These are phyloP conservation scores for Steinernema hermaphroditum DNA, from an alignment of 2,888 invertebrate genomes.

Conservation along the genomic window DNA sequence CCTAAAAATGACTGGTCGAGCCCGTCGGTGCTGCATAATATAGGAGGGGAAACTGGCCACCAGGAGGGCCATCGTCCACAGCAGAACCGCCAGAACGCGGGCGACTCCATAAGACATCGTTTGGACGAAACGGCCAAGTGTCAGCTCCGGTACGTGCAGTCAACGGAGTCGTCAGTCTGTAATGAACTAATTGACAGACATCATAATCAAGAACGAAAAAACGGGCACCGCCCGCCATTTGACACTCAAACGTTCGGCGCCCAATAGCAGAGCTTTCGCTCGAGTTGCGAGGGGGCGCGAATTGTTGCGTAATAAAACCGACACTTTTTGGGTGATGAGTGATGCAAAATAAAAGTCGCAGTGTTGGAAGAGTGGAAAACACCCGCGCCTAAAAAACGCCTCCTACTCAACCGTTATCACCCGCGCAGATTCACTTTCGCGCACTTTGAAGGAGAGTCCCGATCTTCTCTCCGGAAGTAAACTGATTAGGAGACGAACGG, in stretches of 20 bases:
- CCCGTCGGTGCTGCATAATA: not conserved
- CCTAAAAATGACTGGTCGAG: slow-evolving; percentile 7
- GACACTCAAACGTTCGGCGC: not conserved
- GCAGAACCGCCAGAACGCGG: not conserved
- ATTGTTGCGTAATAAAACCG: slow-evolving; percentile 24
- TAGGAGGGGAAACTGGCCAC: slow-evolving; percentile 17
- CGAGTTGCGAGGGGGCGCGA: slow-evolving; percentile 15
- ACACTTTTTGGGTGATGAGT: slow-evolving; percentile 21
- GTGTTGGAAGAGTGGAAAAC: not conserved
- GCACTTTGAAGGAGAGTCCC: not conserved
- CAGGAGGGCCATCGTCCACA: slow-evolving; percentile 18
- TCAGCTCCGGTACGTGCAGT: not conserved
- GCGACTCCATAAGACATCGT: slow-evolving; percentile 13
- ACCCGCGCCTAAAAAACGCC: not conserved
- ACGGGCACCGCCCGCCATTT: not conserved
- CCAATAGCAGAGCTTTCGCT: not conserved
- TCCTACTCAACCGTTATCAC: not conserved
- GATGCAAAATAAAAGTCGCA: slow-evolving; percentile 2
- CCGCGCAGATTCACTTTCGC: not conserved
- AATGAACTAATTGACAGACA: not conserved
- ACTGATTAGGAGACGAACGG: not conserved
- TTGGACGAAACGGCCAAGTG: not conserved
- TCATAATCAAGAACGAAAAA: not conserved
- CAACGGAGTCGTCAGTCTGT: not conserved
- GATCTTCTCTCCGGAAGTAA: not conserved